Conservation (phyloP, 2,113 vertebrate genomes). For the Rhynchomys soricoides region DNA sequence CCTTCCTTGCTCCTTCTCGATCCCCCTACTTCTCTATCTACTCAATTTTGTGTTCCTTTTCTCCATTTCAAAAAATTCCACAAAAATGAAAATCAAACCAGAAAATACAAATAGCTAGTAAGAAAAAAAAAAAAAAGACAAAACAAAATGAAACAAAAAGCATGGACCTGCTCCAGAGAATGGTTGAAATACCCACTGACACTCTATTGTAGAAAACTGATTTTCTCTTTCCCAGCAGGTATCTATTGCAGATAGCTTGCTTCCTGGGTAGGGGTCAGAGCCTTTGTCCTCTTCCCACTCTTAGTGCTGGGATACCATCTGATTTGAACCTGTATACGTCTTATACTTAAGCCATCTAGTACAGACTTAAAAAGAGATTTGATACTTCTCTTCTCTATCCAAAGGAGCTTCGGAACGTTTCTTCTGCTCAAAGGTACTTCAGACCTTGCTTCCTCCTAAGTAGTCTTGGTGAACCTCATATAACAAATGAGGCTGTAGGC, state of each 20-base stretch:
- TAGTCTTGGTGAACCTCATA: not conserved
- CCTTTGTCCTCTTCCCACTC: not conserved
- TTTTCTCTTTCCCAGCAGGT: not conserved
- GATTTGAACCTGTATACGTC: not conserved
- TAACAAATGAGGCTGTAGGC: not conserved
- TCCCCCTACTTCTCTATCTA: not conserved
- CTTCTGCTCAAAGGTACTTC: not conserved
- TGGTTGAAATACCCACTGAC: not conserved
- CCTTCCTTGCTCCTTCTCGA: not conserved
- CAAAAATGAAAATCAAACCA: not conserved
- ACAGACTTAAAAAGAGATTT: no score
- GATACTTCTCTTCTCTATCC: not conserved
- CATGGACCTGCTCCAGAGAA: not conserved
- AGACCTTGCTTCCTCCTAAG: not conserved
- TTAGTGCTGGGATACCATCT: not conserved
- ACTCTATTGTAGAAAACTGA: not conserved
- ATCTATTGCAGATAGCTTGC: not conserved
- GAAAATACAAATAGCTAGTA: not conserved
- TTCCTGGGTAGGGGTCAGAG: not conserved
- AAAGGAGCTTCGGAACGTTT: not conserved
- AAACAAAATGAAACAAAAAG: not conserved
- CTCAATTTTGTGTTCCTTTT: not conserved
- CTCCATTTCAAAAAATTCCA: not conserved
- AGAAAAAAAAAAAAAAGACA: not conserved
- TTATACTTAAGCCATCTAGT: no score